These are phyloP conservation scores for Coelopa frigida DNA, from an alignment of 1,140 invertebrate genomes.

Conservation along the genomic window DNA sequence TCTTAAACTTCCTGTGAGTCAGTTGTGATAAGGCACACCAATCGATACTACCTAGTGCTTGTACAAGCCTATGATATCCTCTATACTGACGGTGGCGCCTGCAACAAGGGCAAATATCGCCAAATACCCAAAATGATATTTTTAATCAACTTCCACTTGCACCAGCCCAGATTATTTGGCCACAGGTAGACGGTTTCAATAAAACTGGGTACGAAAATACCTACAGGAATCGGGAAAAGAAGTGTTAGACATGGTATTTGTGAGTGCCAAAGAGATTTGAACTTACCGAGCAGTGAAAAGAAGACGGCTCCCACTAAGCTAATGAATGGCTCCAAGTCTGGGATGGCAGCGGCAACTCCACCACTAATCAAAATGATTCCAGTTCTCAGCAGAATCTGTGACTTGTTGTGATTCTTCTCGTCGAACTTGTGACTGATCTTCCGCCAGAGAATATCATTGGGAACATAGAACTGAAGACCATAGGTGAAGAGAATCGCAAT, in stretches of 20 bases:
- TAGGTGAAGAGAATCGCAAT: constrained; percentile 82
- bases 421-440: constrained; percentile 46
- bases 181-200: constrained; percentile 68
- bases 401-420: constrained; percentile 51
- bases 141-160: constrained; percentile 58
- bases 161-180: constrained; percentile 53
- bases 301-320: constrained; percentile 83
- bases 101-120: constrained; percentile 57
- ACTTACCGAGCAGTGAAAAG: constrained; percentile 74
- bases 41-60: too few relatives aligned
- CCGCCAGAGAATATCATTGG: constrained; percentile 64
- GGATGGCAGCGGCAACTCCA: constrained; percentile 62
- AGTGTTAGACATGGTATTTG: too few relatives aligned
- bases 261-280: not conserved
- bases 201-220: constrained; percentile 68
- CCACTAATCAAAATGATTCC: constrained; percentile 50
- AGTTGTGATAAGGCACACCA: too few relatives aligned
- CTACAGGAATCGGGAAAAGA: constrained; percentile 7
- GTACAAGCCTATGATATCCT: constrained; percentile 51
- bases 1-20: too few relatives aligned
- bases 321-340: constrained; percentile 77
- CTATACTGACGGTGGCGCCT: constrained; percentile 57
- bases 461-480: constrained; percentile 79
- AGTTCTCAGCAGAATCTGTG: constrained; percentile 60
- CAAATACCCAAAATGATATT: constrained; percentile 56